These are phyloP conservation scores for Drosophila ustulata DNA, from an alignment of 2,888 invertebrate genomes.

Conservation along the genomic window DNA sequence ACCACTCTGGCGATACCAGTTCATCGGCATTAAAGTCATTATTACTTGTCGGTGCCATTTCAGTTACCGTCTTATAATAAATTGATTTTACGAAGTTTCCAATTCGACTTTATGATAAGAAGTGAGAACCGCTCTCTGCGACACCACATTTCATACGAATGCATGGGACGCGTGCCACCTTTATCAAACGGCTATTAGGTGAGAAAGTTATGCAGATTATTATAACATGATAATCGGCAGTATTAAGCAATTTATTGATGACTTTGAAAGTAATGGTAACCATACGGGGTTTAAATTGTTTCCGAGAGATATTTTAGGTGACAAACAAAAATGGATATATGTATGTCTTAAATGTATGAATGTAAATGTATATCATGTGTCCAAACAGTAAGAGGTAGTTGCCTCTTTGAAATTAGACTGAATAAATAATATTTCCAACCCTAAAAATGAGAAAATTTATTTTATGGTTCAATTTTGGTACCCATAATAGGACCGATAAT, in stretches of 20 bases:
- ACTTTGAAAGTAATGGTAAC: not conserved
- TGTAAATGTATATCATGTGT: too few species aligned
- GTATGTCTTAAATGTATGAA: too few species aligned
- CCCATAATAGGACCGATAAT: too few species aligned
- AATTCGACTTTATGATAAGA: not conserved
- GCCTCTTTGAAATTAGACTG: too few species aligned
- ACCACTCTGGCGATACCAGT: slow-evolving; percentile 56
- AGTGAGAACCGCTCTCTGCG: not conserved
- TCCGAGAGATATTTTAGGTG: too few species aligned
- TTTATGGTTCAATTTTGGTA: too few species aligned
- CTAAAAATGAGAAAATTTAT: too few species aligned
- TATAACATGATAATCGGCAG: not conserved
- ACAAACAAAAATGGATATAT: too few species aligned
- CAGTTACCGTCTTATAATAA: not conserved
- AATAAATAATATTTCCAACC: too few species aligned
- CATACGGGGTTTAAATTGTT: too few species aligned
- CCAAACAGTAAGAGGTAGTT: too few species aligned
- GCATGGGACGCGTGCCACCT: not conserved
- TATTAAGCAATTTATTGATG: not conserved
- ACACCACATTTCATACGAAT: slow-evolving; percentile 1
- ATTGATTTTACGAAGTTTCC: not conserved
- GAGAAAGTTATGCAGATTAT: not conserved
- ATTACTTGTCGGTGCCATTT: slow-evolving; percentile 35
- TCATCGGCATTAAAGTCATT: slow-evolving; percentile 59
- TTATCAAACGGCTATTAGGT: slow-evolving; percentile 4